phyloP scores from a whole-genome alignment of 2,113 vertebrate genomes.

The Tenrec ecaudatus region DNA sequence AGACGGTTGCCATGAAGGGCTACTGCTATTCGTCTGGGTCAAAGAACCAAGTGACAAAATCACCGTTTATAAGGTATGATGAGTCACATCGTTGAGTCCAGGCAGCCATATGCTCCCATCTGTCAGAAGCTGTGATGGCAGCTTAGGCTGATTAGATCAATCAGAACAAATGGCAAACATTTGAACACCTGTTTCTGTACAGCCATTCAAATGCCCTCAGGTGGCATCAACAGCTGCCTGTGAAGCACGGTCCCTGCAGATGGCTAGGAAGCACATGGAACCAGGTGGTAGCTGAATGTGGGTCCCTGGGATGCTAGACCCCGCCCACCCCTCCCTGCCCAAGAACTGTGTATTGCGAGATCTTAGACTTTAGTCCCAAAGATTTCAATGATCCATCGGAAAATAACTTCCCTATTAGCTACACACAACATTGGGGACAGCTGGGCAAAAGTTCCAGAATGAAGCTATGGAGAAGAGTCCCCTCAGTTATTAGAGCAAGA shows the following conservation, averaged over 20 bases:
- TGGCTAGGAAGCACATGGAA: not conserved
- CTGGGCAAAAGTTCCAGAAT: not conserved
- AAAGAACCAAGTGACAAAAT: slow-evolving; percentile 3
- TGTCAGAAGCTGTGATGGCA: not conserved
- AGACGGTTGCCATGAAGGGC: not conserved
- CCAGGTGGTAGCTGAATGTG: not conserved
- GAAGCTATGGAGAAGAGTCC: not conserved
- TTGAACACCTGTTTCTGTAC: too few relatives aligned
- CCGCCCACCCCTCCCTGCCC: too few relatives aligned
- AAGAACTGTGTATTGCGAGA: not conserved
- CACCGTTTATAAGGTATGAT: not conserved
- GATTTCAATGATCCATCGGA: not conserved
- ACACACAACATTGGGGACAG: not conserved
- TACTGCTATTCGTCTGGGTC: not conserved
- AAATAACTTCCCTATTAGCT: not conserved
- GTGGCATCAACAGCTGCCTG: not conserved
- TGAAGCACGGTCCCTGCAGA: rapidly evolving
- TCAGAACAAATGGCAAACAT: too few relatives aligned
- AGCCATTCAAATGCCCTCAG: too few relatives aligned
- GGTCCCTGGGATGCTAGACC: not conserved
- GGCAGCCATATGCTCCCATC: not conserved
- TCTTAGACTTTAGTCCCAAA: not conserved
- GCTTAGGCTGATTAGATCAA: too few relatives aligned
- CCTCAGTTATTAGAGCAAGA: not conserved
- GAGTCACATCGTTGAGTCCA: slow-evolving; percentile 35